These are phyloP conservation scores for Dichetophora obliterata DNA, from an alignment of 2,888 invertebrate genomes.

Conservation along the genomic window DNA sequence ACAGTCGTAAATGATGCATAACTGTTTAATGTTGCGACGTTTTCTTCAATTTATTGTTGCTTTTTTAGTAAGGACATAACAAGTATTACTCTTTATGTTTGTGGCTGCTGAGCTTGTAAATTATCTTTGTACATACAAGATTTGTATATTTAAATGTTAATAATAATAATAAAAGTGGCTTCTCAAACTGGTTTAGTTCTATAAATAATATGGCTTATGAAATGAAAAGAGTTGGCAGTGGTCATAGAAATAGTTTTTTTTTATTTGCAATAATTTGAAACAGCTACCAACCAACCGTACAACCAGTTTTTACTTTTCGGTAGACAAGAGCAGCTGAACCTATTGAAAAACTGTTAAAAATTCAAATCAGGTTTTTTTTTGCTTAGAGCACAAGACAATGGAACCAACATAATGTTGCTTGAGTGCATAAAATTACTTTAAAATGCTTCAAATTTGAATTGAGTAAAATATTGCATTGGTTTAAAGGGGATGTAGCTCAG, in stretches of 20 bases:
- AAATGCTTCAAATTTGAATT: no score
- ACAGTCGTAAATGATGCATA: conserved; percentile 39
- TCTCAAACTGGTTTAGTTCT: no score
- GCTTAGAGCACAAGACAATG: neutral
- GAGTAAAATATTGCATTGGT: no score
- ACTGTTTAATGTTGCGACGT: conserved; percentile 29
- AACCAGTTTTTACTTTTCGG: neutral
- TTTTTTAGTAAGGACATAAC: neutral
- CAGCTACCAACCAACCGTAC: neutral
- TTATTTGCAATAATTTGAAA: no score
- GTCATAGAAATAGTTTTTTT: no score
- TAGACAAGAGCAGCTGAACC: neutral
- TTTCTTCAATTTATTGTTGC: neutral
- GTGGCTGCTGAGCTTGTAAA: conserved; percentile 1
- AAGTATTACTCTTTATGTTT: neutral
- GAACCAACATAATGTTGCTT: no score
- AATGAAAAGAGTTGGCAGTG: no score
- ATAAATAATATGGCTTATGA: no score
- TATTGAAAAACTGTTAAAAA: neutral
- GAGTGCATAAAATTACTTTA: no score
- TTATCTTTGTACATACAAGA: neutral
- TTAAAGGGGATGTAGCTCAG: conserved; percentile 66
- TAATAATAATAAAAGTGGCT: no score
- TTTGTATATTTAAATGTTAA: no score
- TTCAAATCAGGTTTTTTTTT: neutral